phyloP scores from a whole-genome alignment of 2,797 vertebrate species.

The Squalus acanthias region DNA sequence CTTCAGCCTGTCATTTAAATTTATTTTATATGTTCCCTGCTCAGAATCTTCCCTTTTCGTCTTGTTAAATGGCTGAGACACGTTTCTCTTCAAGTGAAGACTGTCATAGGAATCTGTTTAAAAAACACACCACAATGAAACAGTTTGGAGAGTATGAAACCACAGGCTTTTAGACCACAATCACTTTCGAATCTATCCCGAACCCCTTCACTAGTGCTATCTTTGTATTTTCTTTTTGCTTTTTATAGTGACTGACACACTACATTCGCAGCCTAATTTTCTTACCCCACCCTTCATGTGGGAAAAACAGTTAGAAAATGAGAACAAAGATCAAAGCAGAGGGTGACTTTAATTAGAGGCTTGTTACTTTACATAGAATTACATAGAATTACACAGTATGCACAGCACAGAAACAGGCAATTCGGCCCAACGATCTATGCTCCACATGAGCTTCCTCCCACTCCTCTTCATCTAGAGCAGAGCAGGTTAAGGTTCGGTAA shows the following conservation, averaged over 20 bases:
- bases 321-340: background rate
- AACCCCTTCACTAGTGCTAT: background rate
- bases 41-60: background rate
- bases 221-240: background rate
- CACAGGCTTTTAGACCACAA: background rate
- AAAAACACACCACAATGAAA: background rate
- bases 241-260: conserved; percentile 26
- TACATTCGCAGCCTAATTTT: background rate
- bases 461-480: background rate
- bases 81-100: background rate
- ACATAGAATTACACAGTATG: background rate
- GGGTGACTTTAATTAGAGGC: background rate
- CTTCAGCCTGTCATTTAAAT: background rate
- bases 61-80: no score
- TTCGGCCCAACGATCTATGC: background rate
- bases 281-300: conserved; percentile 11
- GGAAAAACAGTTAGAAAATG: background rate
- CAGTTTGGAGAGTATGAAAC: background rate
- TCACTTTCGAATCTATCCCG: background rate
- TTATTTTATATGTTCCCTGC: background rate
- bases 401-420: background rate
- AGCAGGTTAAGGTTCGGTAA: background rate
- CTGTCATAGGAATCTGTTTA: background rate
- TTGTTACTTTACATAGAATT: background rate
- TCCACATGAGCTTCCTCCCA: background rate